These are phyloP conservation scores for Araneus ventricosus DNA, from an alignment of 1,140 invertebrate species.

Conservation along the genomic window DNA sequence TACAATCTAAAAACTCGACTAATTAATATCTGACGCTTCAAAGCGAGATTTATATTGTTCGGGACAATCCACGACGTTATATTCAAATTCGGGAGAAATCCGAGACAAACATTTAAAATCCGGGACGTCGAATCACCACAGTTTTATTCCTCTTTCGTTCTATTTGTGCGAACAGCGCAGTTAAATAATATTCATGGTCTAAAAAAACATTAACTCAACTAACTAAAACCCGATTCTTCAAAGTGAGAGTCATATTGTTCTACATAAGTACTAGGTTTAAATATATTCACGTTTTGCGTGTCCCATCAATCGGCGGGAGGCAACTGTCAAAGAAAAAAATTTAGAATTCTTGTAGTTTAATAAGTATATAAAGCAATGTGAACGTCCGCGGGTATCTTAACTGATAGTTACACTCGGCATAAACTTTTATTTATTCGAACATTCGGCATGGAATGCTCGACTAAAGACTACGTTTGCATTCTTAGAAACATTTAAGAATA, in stretches of 20 bases:
- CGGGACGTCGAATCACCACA: too few species aligned
- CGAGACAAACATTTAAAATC: too few species aligned
- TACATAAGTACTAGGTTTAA: neutral
- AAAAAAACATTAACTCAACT: too few species aligned
- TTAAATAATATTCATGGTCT: too few species aligned
- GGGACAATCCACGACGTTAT: too few species aligned
- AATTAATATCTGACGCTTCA: too few species aligned
- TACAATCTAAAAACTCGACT: too few species aligned
- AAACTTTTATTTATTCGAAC: conserved; percentile 18
- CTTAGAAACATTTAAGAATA: conserved; percentile 35
- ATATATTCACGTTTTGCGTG: neutral
- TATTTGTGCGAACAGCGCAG: too few species aligned
- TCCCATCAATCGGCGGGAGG: neutral
- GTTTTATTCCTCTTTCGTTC: too few species aligned
- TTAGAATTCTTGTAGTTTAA: conserved; percentile 25
- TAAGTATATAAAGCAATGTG: conserved; percentile 3
- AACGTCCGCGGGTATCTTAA: neutral
- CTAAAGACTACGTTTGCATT: conserved; percentile 27
- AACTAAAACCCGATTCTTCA: neutral
- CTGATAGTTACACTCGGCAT: neutral
- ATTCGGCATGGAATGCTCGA: conserved; percentile 4
- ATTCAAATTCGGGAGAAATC: too few species aligned
- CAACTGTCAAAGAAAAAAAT: conserved; percentile 11
- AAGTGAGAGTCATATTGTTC: neutral
- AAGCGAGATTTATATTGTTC: too few species aligned